A percentile compares a stretch with the other conserved stretches of the same genome.
Conservation (phyloP, 2,113 vertebrate genomes). For the Pollimyrus isidori region DNA sequence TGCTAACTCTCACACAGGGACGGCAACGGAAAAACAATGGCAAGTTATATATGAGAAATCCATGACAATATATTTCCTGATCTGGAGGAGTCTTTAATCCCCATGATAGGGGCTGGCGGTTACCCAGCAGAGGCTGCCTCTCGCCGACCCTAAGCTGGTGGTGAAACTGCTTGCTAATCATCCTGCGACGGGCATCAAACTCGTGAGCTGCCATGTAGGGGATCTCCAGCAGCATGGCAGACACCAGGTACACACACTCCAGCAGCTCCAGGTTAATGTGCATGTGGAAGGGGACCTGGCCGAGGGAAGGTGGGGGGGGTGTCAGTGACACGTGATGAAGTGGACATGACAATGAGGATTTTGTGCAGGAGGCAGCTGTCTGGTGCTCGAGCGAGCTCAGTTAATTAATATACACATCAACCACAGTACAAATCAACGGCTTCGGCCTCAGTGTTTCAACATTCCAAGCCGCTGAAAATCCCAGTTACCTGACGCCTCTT, state of each 20-base stretch:
- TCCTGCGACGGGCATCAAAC: slow-evolving; percentile 78
- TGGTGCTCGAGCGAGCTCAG: not conserved
- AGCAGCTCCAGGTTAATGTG: slow-evolving; percentile 87
- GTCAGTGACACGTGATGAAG: not conserved
- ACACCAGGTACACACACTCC: slow-evolving; percentile 86
- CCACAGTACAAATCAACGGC: not conserved
- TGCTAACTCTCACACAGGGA: not conserved
- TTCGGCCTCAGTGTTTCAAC: not conserved
- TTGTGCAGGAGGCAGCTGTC: not conserved
- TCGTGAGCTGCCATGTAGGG: slow-evolving; percentile 89
- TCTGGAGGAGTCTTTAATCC: not conserved
- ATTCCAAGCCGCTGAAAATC: not conserved
- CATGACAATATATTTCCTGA: not conserved
- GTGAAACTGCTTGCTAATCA: slow-evolving; percentile 95
- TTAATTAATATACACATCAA: not conserved
- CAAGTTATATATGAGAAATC: not conserved
- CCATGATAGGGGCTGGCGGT: not conserved
- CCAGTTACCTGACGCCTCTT: slow-evolving; percentile 69
- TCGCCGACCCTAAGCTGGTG: slow-evolving; percentile 86
- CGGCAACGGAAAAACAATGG: not conserved
- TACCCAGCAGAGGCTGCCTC: slow-evolving; percentile 80
- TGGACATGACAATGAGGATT: not conserved
- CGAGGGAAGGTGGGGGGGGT: not conserved
- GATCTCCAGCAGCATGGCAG: slow-evolving; percentile 85
- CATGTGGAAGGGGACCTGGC: slow-evolving; percentile 81